These are phyloP conservation scores for Brachymystax lenok DNA, from an alignment of 2,797 vertebrate species.

Conservation along the genomic window DNA sequence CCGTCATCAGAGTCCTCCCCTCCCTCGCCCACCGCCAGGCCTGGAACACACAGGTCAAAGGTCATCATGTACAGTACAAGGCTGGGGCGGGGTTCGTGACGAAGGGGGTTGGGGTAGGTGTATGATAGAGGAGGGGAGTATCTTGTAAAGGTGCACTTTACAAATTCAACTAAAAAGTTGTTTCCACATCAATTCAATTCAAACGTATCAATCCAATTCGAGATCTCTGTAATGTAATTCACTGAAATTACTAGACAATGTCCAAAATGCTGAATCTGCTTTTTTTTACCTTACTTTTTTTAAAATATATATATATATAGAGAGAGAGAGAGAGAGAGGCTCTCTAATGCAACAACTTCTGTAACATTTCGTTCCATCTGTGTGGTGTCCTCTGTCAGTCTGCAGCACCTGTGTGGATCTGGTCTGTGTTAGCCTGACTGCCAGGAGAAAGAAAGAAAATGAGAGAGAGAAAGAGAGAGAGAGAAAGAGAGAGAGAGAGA, in stretches of 20 bases:
- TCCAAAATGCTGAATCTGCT: background rate
- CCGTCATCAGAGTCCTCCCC: conserved; percentile 68
- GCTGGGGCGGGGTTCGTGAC: background rate
- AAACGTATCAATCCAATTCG: background rate
- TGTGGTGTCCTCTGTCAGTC: background rate
- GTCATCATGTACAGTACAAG: conserved; percentile 2
- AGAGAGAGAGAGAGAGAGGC: no score
- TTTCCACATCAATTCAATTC: background rate
- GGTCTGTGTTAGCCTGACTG: background rate
- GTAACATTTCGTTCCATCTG: conserved; percentile 3
- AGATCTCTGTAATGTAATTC: conserved; percentile 1
- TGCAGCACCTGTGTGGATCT: background rate
- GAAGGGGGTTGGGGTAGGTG: background rate
- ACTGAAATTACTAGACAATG: background rate
- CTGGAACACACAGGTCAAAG: background rate
- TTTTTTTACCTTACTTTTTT: background rate
- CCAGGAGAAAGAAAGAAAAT: background rate
- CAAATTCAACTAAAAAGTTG: background rate
- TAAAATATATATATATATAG: no score
- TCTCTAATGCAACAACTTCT: background rate
- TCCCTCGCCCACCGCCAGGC: conserved; percentile 43
- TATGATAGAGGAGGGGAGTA: background rate
- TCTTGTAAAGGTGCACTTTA: conserved; percentile 6
- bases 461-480: conserved; percentile 16
- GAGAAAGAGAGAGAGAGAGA: background rate